These are phyloP conservation scores for Threskiornis aethiopicus DNA, from an alignment of 2,797 vertebrate species.

Conservation along the genomic window DNA sequence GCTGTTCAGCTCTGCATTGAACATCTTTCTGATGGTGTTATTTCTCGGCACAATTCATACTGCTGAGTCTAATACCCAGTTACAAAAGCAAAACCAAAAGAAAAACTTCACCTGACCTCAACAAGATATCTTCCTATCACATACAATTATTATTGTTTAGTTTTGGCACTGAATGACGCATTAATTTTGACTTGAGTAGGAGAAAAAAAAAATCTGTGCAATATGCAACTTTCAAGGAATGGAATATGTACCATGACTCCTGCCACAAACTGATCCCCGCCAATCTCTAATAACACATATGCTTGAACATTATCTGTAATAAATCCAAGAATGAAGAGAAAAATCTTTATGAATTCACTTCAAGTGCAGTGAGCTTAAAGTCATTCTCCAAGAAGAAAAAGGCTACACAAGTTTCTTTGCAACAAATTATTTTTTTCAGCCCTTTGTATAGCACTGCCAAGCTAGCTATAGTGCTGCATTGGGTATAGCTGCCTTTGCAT, in stretches of 20 bases:
- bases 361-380: neutral
- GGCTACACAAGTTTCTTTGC: neutral
- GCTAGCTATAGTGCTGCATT: neutral
- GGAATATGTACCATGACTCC: neutral
- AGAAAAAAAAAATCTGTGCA: neutral
- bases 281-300: neutral
- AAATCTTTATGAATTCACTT: neutral
- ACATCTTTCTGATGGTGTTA: neutral
- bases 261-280: neutral
- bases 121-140: neutral
- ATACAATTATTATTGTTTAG: neutral
- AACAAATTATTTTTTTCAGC: neutral
- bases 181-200: neutral
- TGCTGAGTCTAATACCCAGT: neutral
- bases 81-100: neutral
- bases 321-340: neutral
- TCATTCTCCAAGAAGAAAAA: neutral
- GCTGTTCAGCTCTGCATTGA: accelerated
- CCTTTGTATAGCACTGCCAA: neutral
- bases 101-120: neutral
- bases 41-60: neutral
- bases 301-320: neutral
- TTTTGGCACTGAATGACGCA: neutral
- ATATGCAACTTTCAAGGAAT: neutral
- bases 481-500: neutral